Evolutionary conservation across 2,888 invertebrate genomes (phyloP).

Genomic region (Eurytoma californica): DNA sequence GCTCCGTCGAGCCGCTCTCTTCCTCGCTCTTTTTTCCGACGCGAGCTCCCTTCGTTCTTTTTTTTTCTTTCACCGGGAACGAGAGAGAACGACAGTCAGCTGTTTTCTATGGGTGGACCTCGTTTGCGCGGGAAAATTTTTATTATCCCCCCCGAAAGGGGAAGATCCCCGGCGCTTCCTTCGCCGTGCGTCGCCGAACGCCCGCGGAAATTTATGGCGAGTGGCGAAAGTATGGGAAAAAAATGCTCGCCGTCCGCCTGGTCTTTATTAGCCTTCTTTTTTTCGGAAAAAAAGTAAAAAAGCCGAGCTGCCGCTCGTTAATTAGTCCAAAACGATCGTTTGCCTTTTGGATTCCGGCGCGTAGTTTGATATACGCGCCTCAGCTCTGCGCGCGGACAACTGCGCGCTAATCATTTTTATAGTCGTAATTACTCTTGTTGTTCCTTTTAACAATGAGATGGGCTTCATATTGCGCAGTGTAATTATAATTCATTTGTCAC

Average conservation of each 20-base stretch:
- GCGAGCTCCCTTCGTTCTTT: not conserved
- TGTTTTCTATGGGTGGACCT: slow-evolving; percentile 36
- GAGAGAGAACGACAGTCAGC: slow-evolving; percentile 27
- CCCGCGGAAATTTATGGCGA: slow-evolving; percentile 22
- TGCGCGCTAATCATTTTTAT: no score
- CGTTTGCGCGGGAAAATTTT: slow-evolving; percentile 44
- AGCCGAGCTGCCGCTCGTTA: slow-evolving; percentile 10
- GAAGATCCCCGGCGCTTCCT: not conserved
- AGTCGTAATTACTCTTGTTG: no score
- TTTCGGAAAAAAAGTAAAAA: not conserved
- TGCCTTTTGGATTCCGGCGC: slow-evolving; percentile 6
- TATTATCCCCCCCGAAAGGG: slow-evolving; percentile 33
- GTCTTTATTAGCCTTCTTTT: not conserved
- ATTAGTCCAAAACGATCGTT: slow-evolving; percentile 33
- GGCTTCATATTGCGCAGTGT: no score
- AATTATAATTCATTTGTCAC: no score
- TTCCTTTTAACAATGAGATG: no score
- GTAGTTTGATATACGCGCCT: not conserved
- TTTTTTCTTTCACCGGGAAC: slow-evolving; percentile 5
- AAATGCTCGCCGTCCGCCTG: not conserved
- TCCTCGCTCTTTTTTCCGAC: not conserved
- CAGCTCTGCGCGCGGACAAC: not conserved
- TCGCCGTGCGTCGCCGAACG: not conserved
- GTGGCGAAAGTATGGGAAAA: slow-evolving; percentile 34
- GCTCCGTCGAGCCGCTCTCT: not conserved